Conservation (phyloP, 1,140 invertebrate species). For the Adelges cooleyi region DNA sequence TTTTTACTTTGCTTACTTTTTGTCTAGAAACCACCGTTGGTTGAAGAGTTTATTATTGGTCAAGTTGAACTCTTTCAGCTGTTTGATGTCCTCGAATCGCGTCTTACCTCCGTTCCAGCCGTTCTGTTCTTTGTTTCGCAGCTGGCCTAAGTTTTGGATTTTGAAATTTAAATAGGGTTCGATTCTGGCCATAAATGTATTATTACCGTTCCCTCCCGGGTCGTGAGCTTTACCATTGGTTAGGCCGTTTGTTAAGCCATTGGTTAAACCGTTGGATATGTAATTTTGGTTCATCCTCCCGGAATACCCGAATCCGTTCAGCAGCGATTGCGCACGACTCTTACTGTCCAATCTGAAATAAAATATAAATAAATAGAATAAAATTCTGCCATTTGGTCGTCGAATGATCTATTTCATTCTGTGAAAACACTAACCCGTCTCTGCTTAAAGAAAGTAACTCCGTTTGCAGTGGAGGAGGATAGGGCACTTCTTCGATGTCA, state of each 20-base stretch:
- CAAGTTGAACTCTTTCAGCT: slow-evolving; percentile 17
- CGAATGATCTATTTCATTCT: no score
- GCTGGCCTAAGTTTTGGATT: background rate
- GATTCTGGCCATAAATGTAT: no score
- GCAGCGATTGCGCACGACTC: slow-evolving; percentile 7
- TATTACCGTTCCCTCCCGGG: slow-evolving; percentile 31
- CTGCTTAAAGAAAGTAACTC: slow-evolving; percentile 33
- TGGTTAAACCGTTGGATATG: background rate
- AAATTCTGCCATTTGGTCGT: no score
- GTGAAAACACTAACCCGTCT: slow-evolving; percentile 32
- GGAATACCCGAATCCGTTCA: slow-evolving; percentile 11
- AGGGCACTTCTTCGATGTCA: slow-evolving; percentile 33
- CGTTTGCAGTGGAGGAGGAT: slow-evolving; percentile 41
- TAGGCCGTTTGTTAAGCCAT: background rate
- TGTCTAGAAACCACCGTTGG: slow-evolving; percentile 19
- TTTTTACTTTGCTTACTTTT: slow-evolving; percentile 1
- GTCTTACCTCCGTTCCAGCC: slow-evolving; percentile 11
- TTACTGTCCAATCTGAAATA: slow-evolving; percentile 30
- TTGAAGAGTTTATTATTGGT: slow-evolving; percentile 7
- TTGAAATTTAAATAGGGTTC: no score
- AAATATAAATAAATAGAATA: background rate
- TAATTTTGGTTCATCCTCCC: slow-evolving; percentile 9
- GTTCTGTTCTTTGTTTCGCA: background rate
- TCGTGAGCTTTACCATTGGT: slow-evolving; percentile 29
- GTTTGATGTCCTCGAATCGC: slow-evolving; percentile 16